Evolutionary conservation across 2,113 vertebrate genomes (phyloP).

Genomic region (Macroglossus sobrinus): DNA sequence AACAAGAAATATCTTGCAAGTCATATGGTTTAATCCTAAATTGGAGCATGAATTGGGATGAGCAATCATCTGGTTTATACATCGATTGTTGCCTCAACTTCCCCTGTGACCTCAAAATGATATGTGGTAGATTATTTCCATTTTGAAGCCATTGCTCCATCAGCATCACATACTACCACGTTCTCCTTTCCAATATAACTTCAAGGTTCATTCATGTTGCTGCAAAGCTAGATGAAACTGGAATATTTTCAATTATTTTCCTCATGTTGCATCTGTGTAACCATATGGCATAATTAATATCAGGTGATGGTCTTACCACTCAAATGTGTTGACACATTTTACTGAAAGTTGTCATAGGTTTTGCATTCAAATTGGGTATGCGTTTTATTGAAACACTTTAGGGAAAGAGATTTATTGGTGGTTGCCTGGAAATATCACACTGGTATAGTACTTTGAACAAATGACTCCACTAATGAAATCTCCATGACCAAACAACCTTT

Average conservation of each 20-base stretch:
- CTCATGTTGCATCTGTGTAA: neutral
- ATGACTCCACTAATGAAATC: constrained; percentile 11
- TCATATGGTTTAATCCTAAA: neutral
- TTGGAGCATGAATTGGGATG: neutral
- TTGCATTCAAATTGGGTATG: constrained; percentile 36
- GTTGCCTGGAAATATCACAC: neutral
- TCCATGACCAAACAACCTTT: neutral
- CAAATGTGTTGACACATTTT: neutral
- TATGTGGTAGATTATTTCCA: neutral
- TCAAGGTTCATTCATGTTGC: constrained; percentile 9
- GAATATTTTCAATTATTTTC: constrained; percentile 13
- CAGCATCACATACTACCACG: neutral
- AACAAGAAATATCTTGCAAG: neutral
- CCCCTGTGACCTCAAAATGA: neutral
- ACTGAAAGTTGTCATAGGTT: neutral
- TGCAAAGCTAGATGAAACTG: neutral
- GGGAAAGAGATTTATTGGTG: constrained; percentile 1
- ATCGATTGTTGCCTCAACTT: neutral
- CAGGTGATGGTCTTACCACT: neutral
- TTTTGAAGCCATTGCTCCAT: neutral
- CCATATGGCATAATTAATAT: neutral
- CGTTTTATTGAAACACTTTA: neutral
- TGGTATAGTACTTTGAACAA: constrained; percentile 22
- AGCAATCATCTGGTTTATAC: neutral
- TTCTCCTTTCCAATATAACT: neutral